Evolutionary conservation across 1,140 invertebrate species (phyloP), one percentile per base, ranked within the genome.

Genomic region (Gerris buenoi): DNA sequence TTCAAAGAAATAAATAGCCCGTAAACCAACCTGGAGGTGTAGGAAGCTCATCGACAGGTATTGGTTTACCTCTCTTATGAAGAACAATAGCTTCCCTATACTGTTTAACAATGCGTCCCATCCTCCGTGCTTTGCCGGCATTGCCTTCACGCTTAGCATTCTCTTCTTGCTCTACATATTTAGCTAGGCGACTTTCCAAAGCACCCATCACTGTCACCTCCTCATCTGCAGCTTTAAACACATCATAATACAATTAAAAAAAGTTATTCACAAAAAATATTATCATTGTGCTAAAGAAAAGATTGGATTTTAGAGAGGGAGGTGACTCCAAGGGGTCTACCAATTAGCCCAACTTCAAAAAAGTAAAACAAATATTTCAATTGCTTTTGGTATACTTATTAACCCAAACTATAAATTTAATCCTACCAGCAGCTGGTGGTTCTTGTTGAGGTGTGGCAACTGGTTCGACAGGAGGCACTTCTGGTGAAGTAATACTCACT

Each of bases 41-140:
- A 0, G 95, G 94, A 63, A 98, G 76, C 70, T 96, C 93, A 66
- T 94, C 91, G 67, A 86, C 81, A 57, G 86, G 80, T 22, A 95
- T 79, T 0, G 87, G 78, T 76, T 85, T 88, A 2, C 93, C 93
- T 14, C 83, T 83, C 71, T 88, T 86, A 70, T 90, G 80, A 13
- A 82, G 74, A 77, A 87, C 89, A 58, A 97, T 88, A 14, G 95
- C 95, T 74, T 93, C 88, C 76, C 93, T 84, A 76, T 92, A 98
- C 79, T 97, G 93, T 78, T 97, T 97, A 25, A 92, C 88, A 74
- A 97, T 95, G 67, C 95, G 82, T 0, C 88, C 89, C 79, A 95
- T 90, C 70, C 93, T 81, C 68, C 95, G 80, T 0, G 85, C 88
- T 80, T 97, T 98, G 25, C 90, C 87, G 0, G 83, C 79, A 74